A percentile compares a stretch with the other conserved stretches of the same genome.
These are phyloP conservation scores for Philereme vetulata DNA, from an alignment of 2,888 invertebrate genomes.

Conservation along the genomic window DNA sequence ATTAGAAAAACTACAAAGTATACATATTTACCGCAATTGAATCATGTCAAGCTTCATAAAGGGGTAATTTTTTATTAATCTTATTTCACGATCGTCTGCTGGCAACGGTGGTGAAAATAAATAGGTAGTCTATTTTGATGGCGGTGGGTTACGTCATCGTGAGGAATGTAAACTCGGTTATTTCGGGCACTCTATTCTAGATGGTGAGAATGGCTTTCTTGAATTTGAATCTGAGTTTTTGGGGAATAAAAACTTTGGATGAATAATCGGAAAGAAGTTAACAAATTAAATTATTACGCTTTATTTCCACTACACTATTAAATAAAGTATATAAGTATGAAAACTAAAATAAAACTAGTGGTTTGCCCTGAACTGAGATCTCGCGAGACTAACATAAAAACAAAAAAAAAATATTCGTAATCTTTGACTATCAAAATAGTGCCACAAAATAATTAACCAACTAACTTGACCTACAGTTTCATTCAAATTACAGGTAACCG, in stretches of 20 bases:
- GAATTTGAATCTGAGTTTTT: slow-evolving; percentile 31
- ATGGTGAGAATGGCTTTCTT: slow-evolving; percentile 50
- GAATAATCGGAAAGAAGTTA: too few species aligned
- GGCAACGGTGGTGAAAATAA: slow-evolving; percentile 75
- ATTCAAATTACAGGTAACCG: too few species aligned
- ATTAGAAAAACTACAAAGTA: neutral
- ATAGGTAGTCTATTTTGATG: slow-evolving; percentile 74
- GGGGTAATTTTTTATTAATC: slow-evolving; percentile 42
- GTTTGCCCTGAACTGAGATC: too few species aligned
- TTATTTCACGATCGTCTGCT: slow-evolving; percentile 67
- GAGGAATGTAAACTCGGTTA: slow-evolving; percentile 68
- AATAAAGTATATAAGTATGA: too few species aligned
- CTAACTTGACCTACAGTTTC: too few species aligned
- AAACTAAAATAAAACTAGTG: too few species aligned
- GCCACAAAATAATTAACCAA: too few species aligned
- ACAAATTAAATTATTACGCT: too few species aligned
- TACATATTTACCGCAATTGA: slow-evolving; percentile 7
- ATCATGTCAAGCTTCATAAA: slow-evolving; percentile 24
- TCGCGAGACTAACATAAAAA: too few species aligned
- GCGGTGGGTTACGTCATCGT: slow-evolving; percentile 60
- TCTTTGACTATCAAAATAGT: too few species aligned
- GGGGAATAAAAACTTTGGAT: slow-evolving; percentile 2
- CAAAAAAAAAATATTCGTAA: too few species aligned
- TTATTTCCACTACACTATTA: too few species aligned
- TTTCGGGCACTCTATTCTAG: slow-evolving; percentile 59